Base-by-base conservation (phyloP, 2,113 vertebrate genomes). In the Tamias sibiricus region DNA sequence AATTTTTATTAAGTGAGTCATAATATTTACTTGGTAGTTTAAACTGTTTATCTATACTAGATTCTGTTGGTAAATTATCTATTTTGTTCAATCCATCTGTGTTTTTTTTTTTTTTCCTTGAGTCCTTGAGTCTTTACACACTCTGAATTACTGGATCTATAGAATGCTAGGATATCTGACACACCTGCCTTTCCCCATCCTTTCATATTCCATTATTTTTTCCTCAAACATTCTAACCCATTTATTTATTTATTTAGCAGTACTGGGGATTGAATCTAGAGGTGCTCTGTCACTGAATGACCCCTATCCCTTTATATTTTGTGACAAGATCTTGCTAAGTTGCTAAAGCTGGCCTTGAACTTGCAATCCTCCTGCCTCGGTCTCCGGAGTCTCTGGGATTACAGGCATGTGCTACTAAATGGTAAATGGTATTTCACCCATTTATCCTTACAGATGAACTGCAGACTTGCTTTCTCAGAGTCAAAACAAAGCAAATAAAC, bases 1-100 rank as follows among this genome's bases (percentile, higher is more conserved):
- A n/a, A n/a, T n/a, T n/a, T n/a, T 92, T 57, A 35, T 93, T 71
- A 75, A 17, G 19, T 97, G n/a, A 32, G 74, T 74, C 74, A 14
- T 87, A 57, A 69, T 81, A 42, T 22, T 82, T 94, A 26, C n/a
- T 90, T 85, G 76, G 4, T 82, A 66, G 57, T 74, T 88, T 32
- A 95, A 95, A 16, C 59, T 85, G 13, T 20, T 87, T 28, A 5
- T 11, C 42, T 93, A 3, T 57, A 76, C 74, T 47, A 68, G 37
- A 5, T 68, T 91, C 68, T 95, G 6, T 76, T 40, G 64, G 16
- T 72, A 37, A 92, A 30, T 37, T 49, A 62, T n/a, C 20, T 89
- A 9, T 93, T 86, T 77, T 32, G 14, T 54, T 89, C 22, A 52
- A 2, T 54, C 16, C 22, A 30, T 91, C 24, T 76, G 47, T 49